Evolutionary conservation across 2,888 invertebrate species (phyloP).

Genomic region (Oscheius sp.): DNA sequence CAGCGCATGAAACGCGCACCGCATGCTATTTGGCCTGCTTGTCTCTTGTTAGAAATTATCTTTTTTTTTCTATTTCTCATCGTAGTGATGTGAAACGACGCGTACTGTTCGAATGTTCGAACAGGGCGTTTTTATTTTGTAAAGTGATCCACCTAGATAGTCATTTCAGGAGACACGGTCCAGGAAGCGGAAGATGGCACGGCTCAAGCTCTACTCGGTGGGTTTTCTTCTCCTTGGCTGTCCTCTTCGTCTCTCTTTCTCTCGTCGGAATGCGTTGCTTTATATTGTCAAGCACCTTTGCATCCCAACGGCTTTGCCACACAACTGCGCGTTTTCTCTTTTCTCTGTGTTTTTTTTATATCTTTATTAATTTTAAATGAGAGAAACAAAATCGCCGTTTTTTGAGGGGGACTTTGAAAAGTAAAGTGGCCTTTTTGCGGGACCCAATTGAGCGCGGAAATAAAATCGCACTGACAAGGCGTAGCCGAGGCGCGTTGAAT

Average conservation of each 20-base stretch:
- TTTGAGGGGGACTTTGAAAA: background rate
- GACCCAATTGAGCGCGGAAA: constrained; percentile 36
- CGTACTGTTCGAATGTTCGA: constrained; percentile 1
- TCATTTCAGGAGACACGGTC: constrained; percentile 58
- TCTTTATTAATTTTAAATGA: no score
- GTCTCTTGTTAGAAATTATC: constrained; percentile 4
- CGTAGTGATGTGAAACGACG: constrained; percentile 22
- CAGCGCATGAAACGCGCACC: constrained; percentile 18
- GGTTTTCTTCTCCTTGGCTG: constrained; percentile 37
- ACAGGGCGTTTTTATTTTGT: constrained; percentile 26
- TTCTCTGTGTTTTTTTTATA: background rate
- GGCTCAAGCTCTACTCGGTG: constrained; percentile 68
- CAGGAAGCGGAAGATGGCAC: constrained; percentile 68
- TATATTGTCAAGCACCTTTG: background rate
- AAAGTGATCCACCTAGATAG: constrained; percentile 42
- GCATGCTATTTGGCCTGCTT: constrained; percentile 1
- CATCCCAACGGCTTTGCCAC: background rate
- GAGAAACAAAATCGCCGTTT: no score
- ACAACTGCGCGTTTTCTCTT: background rate
- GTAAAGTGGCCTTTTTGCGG: constrained; percentile 3
- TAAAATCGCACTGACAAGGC: constrained; percentile 24
- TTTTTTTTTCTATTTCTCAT: constrained; percentile 11
- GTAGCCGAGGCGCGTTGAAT: background rate
- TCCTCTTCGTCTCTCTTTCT: constrained; percentile 8
- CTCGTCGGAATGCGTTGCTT: constrained; percentile 9